Base-by-base conservation (phyloP, 2,113 vertebrate genomes). In the Phylloscopus trochilus region DNA sequence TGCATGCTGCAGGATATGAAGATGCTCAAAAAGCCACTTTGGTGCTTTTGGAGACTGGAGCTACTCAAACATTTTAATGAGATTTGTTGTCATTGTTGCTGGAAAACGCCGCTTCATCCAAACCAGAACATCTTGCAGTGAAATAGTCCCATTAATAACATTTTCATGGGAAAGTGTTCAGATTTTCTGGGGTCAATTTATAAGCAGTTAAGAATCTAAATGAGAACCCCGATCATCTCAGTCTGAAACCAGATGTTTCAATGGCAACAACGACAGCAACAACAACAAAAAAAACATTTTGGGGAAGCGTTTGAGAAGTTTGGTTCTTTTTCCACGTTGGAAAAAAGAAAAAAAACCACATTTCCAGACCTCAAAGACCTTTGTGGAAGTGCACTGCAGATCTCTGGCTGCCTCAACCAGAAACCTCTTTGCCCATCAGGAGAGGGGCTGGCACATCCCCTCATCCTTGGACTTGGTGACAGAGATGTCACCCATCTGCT, bases 81-180 rank as follows among this genome's bases (percentile, higher is more conserved):
- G 72, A 77, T 87, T 94, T 89, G 44, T 84, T 91, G 83, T 72
- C 83, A 35, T 51, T 84, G 49, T 69, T 69, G 44, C 22, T 43
- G 51, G 89, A 95, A 95, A 95, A 80, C 0, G 2, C 73, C 53
- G 66, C 66, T 92, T 82, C 66, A 47, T 75, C 73, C 44, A 94
- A 91, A 87, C 66, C 91, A 76, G 79, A 92, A 87, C 0, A 16
- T 93, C 77, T 64, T 83, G 64, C 62, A 79, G n/a, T 46, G 62
- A 84, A 89, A 85, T 68, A 64, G 33, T 84, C 77, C 37, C 83
- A 76, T 93, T 92, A 95, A 92, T 89, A 95, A 92, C 74, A 91
- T 87, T 87, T 93, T 81, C 91, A 95, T 92, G 86, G 91, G 95
- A 97, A 97, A 95, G 66, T 87, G 90, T 84, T 92, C 89, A 91